Conservation (phyloP, 2,888 invertebrate genomes). For the Drosophila testacea region DNA sequence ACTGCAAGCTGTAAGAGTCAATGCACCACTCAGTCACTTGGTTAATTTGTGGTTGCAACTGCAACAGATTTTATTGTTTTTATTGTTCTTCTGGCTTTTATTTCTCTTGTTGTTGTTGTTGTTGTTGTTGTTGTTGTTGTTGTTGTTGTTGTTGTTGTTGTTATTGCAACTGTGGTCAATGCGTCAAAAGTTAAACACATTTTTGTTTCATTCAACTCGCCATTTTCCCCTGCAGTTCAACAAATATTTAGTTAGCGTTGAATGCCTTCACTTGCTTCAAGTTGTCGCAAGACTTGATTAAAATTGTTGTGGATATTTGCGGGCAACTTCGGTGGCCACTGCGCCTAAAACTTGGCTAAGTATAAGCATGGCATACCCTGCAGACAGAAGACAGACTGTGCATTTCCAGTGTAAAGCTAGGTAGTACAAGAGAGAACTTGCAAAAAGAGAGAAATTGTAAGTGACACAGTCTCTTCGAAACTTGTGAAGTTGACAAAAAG, state of each 20-base stretch:
- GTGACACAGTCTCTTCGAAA: no score
- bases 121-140: conserved; percentile 15
- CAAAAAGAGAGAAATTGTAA: no score
- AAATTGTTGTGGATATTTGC: conserved; percentile 44
- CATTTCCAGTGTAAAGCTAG: neutral
- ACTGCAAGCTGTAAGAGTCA: conserved; percentile 41
- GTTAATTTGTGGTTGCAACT: conserved; percentile 55
- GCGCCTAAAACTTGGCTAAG: conserved; percentile 38
- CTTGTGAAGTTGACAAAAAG: no score
- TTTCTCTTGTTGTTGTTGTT: conserved; percentile 23
- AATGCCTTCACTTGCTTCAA: conserved; percentile 23
- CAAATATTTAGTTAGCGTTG: conserved; percentile 28
- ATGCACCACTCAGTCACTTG: conserved; percentile 25
- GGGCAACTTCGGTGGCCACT: conserved; percentile 16
- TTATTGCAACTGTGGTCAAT: conserved; percentile 40
- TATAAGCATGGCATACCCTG: conserved; percentile 32
- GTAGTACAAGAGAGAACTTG: neutral
- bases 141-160: conserved; percentile 7
- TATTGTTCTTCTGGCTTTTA: conserved; percentile 14
- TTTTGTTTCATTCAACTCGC: conserved; percentile 11
- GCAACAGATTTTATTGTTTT: conserved; percentile 20
- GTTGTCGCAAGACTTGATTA: conserved; percentile 63
- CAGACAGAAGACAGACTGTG: no score
- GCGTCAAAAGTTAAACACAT: conserved; percentile 55
- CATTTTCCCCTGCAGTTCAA: neutral